Percentiles rank a stretch among this genome's conserved stretches.
Conservation (phyloP, 2,797 vertebrate species). For the Mareca penelope region DNA sequence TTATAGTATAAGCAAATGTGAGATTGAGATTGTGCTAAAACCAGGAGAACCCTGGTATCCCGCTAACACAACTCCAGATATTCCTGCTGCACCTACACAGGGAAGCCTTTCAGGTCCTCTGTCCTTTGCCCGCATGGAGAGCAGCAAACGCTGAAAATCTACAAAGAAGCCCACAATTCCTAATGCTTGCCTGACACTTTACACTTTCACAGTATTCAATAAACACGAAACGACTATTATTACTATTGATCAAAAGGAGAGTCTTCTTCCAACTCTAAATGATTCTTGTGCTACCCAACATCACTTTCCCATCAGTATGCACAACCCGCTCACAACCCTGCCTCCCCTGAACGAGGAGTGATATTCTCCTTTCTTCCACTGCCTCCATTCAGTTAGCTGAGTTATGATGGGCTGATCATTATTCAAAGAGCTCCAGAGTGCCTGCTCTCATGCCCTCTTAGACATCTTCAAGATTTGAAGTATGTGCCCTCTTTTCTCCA, state of each 20-base stretch:
- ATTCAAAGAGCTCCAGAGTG: neutral
- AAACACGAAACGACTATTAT: neutral
- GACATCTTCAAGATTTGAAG: neutral
- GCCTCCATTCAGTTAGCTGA: neutral
- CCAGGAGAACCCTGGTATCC: neutral
- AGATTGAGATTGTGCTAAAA: neutral
- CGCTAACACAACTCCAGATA: neutral
- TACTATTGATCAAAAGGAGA: neutral
- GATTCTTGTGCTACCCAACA: neutral
- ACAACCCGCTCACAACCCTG: neutral
- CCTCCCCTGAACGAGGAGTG: neutral
- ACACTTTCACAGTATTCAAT: neutral
- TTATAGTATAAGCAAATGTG: neutral
- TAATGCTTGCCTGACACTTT: neutral
- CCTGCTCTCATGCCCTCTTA: neutral
- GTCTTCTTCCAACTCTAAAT: neutral
- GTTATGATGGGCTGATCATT: neutral
- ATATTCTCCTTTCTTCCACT: neutral
- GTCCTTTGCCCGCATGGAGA: neutral
- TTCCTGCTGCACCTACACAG: rapidly evolving
- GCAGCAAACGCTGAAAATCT: neutral
- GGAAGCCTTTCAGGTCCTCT: neutral
- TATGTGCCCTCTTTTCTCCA: neutral
- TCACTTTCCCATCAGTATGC: neutral
- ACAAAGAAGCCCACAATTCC: neutral